Conservation (phyloP, 2,113 vertebrate genomes). For the Genyomyrus donnyi region DNA sequence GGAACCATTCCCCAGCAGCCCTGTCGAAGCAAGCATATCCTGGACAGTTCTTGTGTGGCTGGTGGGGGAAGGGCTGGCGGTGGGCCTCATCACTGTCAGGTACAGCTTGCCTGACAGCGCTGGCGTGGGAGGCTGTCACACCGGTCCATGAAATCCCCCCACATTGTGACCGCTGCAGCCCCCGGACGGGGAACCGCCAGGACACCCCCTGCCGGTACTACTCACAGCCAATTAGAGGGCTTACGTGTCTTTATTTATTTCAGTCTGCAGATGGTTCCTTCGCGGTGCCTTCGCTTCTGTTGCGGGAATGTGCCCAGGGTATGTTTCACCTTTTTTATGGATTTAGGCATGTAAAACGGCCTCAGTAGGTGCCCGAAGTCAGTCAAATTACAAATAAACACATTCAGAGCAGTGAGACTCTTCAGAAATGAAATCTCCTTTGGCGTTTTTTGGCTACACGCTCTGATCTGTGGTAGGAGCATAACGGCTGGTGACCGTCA, state of each 20-base stretch:
- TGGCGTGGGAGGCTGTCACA: neutral
- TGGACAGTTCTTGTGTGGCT: neutral
- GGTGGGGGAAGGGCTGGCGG: neutral
- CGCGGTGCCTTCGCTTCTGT: neutral
- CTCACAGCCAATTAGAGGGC: conserved; percentile 2
- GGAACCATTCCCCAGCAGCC: neutral
- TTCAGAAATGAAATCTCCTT: neutral
- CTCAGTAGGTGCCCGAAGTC: neutral
- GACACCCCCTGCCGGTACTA: neutral
- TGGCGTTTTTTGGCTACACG: neutral
- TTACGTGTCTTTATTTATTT: conserved; percentile 18
- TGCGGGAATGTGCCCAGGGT: neutral
- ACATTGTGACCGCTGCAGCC: neutral
- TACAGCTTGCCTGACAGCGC: neutral
- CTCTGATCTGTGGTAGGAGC: neutral
- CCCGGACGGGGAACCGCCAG: neutral
- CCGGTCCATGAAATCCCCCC: neutral
- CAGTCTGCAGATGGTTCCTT: neutral
- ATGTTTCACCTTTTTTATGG: neutral
- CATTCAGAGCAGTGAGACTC: neutral
- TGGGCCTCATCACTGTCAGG: neutral
- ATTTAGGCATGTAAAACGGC: neutral
- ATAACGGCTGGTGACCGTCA: neutral
- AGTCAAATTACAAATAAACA: neutral
- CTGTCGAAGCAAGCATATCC: neutral